Base-by-base conservation (phyloP, 2,888 invertebrate species). In the Schizotus pectinicornis region DNA sequence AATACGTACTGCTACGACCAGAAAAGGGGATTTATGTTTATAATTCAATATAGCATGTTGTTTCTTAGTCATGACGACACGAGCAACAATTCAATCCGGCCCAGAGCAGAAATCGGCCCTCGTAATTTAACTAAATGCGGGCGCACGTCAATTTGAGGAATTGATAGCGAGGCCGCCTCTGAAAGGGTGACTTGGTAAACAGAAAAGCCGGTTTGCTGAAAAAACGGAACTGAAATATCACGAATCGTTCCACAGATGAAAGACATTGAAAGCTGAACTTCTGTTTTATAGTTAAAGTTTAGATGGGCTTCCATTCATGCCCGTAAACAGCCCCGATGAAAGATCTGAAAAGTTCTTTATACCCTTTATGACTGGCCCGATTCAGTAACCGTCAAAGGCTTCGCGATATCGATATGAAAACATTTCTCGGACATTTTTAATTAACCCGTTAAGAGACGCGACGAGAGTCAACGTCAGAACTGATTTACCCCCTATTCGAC, bases 241-340 rank as follows among this genome's bases (percentile, higher is more conserved):
- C 22, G 22, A 22, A 22, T 22, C 22, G 22, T 22, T 22, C 22
- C 22, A 22, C 5, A 33, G 9, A 33, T 34, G 42, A 51, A 42
- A 51, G 31, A 43, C 39, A 12, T 39, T 13, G 22, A 22, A 34
- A 33, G 43, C 34, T 43, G 31, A 35, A 30, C 45, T 54, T 45
- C 31, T 47, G 9, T 14, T 38, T 54, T 54, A 37, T 52, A 36
- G 52, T 52, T 31, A 52, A 52, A 52, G 52, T 52, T 52, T 43
- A 39, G 13, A 31, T 41, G 37, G 51, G 36, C 12, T 42, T 52
- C 12, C 36, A 42, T 35, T 52, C 50, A 50, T 22, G 5, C 22
- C 5, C 22, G 22, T 22, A 22, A 22, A 22, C 22, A 22, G 22
- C 22, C 22, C 22, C 32, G 32, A 32, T 43, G 43, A 43, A 43